A percentile compares a stretch with the other conserved stretches of the same genome.
Evolutionary conservation across 2,113 vertebrate genomes (phyloP).

Genomic region (Narcine bancroftii): DNA sequence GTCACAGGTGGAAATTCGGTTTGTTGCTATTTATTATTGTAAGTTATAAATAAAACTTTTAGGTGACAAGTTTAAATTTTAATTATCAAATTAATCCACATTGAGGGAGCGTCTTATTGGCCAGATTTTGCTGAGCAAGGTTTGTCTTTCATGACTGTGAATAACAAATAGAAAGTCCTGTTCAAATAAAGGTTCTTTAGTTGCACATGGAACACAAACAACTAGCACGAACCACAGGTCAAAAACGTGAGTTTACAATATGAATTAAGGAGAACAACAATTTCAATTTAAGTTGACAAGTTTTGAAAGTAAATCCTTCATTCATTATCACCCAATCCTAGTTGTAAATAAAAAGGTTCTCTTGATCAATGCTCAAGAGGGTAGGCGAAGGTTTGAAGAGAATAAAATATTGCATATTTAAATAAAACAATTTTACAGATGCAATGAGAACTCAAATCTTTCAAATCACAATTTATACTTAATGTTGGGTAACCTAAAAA

Average conservation of each 20-base stretch:
- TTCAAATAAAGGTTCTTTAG: background rate
- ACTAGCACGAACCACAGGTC: background rate
- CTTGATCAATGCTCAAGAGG: background rate
- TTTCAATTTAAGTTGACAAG: background rate
- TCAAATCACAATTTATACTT: background rate
- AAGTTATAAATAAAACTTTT: too few species aligned
- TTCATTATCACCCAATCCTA: background rate
- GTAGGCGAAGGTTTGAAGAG: background rate
- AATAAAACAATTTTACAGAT: background rate
- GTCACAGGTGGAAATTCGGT: too few species aligned
- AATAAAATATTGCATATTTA: background rate
- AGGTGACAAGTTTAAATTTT: too few species aligned
- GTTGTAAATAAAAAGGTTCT: background rate
- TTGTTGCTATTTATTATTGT: too few species aligned
- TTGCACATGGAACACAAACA: background rate
- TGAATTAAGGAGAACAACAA: background rate
- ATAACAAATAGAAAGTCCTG: background rate
- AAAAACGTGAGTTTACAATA: background rate
- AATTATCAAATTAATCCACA: too few species aligned
- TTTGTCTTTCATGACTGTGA: background rate
- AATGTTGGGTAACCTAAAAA: background rate
- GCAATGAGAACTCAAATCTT: background rate
- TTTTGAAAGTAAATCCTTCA: background rate
- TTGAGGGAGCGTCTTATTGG: too few species aligned
- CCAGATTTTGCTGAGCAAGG: too few species aligned